Evolutionary conservation across 2,113 vertebrate genomes (phyloP).

Genomic region (Brachionichthys hirsutus): DNA sequence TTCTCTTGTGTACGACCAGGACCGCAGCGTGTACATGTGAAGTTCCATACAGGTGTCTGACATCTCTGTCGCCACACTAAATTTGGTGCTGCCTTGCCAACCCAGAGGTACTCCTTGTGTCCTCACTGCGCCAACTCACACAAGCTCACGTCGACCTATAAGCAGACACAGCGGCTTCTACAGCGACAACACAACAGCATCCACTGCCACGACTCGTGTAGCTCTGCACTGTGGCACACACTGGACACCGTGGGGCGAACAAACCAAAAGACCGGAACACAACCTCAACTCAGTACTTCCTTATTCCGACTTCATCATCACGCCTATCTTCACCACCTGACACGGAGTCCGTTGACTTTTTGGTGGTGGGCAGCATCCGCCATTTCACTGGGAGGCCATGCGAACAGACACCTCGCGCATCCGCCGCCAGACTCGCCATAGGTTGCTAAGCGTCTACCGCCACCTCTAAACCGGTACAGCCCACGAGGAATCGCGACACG

Average conservation of each 20-base stretch:
- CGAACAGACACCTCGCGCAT: slow-evolving; percentile 68
- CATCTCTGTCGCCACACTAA: slow-evolving; percentile 10
- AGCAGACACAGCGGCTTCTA: slow-evolving; percentile 60
- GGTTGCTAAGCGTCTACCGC: slow-evolving; percentile 55
- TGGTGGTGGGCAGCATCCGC: slow-evolving; percentile 52
- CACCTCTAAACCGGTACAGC: slow-evolving; percentile 58
- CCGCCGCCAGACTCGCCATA: slow-evolving; percentile 63
- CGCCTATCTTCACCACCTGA: slow-evolving; percentile 55
- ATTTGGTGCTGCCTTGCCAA: slow-evolving; percentile 45
- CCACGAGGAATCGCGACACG: slow-evolving; percentile 76
- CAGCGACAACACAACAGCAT: slow-evolving; percentile 59
- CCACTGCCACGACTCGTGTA: slow-evolving; percentile 56
- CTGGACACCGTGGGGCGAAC: slow-evolving; percentile 71
- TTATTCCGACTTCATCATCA: slow-evolving; percentile 66
- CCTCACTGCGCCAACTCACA: slow-evolving; percentile 66
- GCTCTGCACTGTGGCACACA: slow-evolving; percentile 58
- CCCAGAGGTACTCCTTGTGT: slow-evolving; percentile 70
- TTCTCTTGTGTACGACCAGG: slow-evolving; percentile 13
- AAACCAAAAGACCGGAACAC: slow-evolving; percentile 60
- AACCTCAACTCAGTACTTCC: slow-evolving; percentile 67
- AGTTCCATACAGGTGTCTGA: slow-evolving; percentile 26
- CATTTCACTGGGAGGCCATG: slow-evolving; percentile 51
- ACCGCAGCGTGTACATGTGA: slow-evolving; percentile 30
- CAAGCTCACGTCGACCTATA: slow-evolving; percentile 51
- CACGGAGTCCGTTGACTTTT: slow-evolving; percentile 55